A percentile compares a stretch with the other conserved stretches of the same genome.
Evolutionary conservation across 64 coral and sea anemone genomes (phyloP).

Genomic region (Pachyseris speciosa): DNA sequence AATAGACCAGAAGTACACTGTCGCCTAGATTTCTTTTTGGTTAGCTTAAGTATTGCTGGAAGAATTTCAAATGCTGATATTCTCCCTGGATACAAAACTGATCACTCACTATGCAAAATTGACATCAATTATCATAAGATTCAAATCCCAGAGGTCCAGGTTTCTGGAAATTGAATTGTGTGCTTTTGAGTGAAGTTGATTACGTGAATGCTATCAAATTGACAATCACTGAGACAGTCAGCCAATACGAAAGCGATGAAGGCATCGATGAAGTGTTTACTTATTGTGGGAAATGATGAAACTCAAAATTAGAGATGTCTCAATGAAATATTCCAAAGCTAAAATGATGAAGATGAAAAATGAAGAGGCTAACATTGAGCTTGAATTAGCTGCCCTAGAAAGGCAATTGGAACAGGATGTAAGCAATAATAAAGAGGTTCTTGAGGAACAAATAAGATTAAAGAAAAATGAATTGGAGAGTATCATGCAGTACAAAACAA

Average conservation of each 20-base stretch:
- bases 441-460: not conserved
- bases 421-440: too few relatives aligned
- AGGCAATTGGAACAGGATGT: too few relatives aligned
- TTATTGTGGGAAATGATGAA: slow-evolving; percentile 20
- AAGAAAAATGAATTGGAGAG: slow-evolving; percentile 7
- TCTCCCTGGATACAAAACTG: slow-evolving; percentile 12
- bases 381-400: too few relatives aligned
- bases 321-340: not conserved
- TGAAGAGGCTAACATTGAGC: too few relatives aligned
- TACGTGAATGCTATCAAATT: not conserved
- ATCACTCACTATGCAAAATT: slow-evolving; percentile 2
- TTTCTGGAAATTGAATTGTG: slow-evolving; percentile 22
- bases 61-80: slow-evolving; percentile 31
- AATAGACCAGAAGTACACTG: slow-evolving; percentile 21
- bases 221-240: not conserved
- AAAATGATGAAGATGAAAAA: slow-evolving; percentile 17
- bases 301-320: slow-evolving; percentile 7
- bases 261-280: not conserved
- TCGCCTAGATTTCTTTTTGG: slow-evolving; percentile 25
- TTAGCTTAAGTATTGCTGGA: not conserved
- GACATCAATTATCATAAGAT: not conserved
- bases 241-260: not conserved
- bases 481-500: not conserved
- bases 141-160: not conserved
- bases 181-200: not conserved